These are phyloP conservation scores for Clistopyga incitator DNA, from an alignment of 2,888 invertebrate species.

Conservation along the genomic window DNA sequence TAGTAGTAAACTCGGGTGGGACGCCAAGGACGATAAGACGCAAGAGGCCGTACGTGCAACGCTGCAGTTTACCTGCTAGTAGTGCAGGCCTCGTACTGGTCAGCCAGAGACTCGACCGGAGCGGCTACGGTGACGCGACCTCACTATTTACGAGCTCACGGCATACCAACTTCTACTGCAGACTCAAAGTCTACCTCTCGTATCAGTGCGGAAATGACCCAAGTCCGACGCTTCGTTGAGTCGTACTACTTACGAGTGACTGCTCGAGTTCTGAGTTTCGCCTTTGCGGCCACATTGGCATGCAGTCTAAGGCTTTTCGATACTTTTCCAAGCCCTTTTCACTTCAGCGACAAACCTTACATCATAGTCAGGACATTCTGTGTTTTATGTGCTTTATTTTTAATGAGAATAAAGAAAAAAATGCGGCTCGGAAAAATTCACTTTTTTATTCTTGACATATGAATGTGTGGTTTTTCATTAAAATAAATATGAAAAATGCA, in stretches of 20 bases:
- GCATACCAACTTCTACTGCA: neutral
- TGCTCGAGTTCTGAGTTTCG: neutral
- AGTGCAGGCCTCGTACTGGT: constrained; percentile 27
- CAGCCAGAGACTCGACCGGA: constrained; percentile 10
- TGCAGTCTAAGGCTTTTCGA: neutral
- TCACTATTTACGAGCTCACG: constrained; percentile 6
- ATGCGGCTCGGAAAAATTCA: no score
- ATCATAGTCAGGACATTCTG: no score
- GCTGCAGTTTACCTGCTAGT: constrained; percentile 28
- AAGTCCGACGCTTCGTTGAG: constrained; percentile 2
- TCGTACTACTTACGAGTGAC: constrained; percentile 24
- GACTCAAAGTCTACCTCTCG: neutral
- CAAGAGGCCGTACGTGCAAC: constrained; percentile 23
- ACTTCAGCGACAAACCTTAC: neutral
- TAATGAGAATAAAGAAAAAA: no score
- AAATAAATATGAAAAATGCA: no score
- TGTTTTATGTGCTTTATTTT: no score
- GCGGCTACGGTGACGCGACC: neutral
- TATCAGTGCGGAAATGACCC: neutral
- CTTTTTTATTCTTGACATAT: no score
- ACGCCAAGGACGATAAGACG: constrained; percentile 37
- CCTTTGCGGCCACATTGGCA: neutral
- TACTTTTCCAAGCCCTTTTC: neutral
- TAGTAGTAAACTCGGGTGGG: constrained; percentile 25
- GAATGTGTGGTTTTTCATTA: no score